phyloP scores from a whole-genome alignment of 2,797 vertebrate species.

The Poeciliopsis gracilis region DNA sequence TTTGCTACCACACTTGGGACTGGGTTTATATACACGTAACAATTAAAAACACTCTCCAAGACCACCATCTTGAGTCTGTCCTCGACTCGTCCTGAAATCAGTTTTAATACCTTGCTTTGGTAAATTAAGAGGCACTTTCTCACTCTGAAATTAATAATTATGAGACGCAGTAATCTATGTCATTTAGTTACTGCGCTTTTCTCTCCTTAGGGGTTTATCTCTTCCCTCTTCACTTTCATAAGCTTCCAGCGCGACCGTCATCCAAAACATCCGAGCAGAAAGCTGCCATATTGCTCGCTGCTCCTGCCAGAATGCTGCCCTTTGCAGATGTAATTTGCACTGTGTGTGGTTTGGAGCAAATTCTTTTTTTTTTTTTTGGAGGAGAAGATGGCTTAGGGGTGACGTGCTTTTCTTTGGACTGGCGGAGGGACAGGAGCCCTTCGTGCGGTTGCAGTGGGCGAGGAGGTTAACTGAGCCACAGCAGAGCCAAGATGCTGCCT shows the following conservation, averaged over 20 bases:
- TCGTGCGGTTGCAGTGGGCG: slow-evolving; percentile 69
- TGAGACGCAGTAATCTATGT: slow-evolving; percentile 52
- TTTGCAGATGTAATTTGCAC: slow-evolving; percentile 63
- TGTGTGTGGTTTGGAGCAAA: slow-evolving; percentile 45
- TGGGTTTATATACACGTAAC: slow-evolving; percentile 38
- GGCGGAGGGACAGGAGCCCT: slow-evolving; percentile 68
- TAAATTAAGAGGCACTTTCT: slow-evolving; percentile 38
- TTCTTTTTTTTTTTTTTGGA: slow-evolving; percentile 29
- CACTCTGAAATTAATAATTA: slow-evolving; percentile 58
- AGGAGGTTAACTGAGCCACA: slow-evolving; percentile 81
- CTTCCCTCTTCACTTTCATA: slow-evolving; percentile 36
- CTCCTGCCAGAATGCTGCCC: slow-evolving; percentile 71
- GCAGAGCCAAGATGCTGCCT: slow-evolving; percentile 71
- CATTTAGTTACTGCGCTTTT: slow-evolving; percentile 40
- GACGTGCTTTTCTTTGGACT: slow-evolving; percentile 57
- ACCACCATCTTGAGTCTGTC: slow-evolving; percentile 14
- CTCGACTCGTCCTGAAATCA: slow-evolving; percentile 9
- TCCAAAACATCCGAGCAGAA: slow-evolving; percentile 67
- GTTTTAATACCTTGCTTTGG: slow-evolving; percentile 33
- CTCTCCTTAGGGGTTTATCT: slow-evolving; percentile 37
- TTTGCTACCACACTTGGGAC: slow-evolving; percentile 64
- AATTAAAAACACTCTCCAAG: slow-evolving; percentile 45
- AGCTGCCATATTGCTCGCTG: slow-evolving; percentile 64
- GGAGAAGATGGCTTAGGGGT: slow-evolving; percentile 5
- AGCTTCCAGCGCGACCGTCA: slow-evolving; percentile 62